Percentiles rank a stretch among this genome's conserved stretches.
phyloP scores from a whole-genome alignment of 2,113 vertebrate genomes.

The Neogobius melanostomus region DNA sequence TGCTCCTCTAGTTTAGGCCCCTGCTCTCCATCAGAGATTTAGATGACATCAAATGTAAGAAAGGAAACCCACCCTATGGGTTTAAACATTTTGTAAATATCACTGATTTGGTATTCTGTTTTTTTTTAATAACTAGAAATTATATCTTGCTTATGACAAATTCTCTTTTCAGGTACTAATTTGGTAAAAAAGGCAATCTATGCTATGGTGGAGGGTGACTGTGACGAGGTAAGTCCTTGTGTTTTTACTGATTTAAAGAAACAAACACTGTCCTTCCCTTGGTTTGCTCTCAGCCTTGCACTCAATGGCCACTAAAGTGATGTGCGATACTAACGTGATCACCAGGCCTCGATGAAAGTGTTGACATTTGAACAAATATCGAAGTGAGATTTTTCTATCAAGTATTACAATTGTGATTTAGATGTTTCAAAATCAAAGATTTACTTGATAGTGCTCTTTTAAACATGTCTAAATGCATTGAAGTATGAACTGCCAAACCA shows the following conservation, averaged over 20 bases:
- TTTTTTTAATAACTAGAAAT: neutral
- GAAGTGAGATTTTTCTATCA: no score
- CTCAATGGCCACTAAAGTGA: neutral
- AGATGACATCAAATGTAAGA: no score
- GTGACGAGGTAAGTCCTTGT: constrained; percentile 86
- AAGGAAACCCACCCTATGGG: neutral
- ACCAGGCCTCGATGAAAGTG: no score
- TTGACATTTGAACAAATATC: no score
- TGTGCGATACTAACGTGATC: no score
- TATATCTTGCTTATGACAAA: constrained; percentile 6
- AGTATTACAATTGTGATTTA: no score
- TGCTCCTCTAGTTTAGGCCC: no score
- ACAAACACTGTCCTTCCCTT: constrained; percentile 9
- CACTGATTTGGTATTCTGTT: neutral
- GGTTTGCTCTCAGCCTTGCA: neutral
- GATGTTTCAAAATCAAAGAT: no score
- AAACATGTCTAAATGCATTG: no score
- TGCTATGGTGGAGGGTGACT: constrained; percentile 99
- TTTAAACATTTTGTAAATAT: constrained; percentile 19
- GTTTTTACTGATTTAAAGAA: neutral
- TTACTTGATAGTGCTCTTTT: no score
- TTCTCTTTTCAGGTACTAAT: constrained; percentile 90
- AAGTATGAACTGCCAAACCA: no score
- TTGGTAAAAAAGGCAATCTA: constrained; percentile 99
- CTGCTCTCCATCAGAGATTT: no score